Evolutionary conservation across 2,113 vertebrate species (phyloP), one percentile per base, ranked within the genome.

Genomic region (Anas platyrhynchos): DNA sequence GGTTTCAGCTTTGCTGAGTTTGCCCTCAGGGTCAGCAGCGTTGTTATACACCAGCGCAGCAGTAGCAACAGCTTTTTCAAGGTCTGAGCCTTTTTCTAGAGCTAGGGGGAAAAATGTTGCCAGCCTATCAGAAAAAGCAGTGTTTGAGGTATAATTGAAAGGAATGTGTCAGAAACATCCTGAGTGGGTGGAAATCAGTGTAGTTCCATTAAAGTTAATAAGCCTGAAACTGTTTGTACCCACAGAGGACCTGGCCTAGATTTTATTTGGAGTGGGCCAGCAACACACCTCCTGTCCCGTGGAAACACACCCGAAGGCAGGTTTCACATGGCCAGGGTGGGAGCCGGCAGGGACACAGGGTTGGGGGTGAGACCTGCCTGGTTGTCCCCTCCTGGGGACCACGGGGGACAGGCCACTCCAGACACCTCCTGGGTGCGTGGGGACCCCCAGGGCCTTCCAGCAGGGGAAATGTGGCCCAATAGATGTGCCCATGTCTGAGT

Each of bases 51-150:
- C 96, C 88, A 98, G 93, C 82, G 96, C 97, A 2, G 54, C 18
- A 0, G 97, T 98, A 31, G 98, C 97, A 50, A 98, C 96, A 69
- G 98, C 97, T 80, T 97, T 98, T 91, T 98, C 98, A 54, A 98
- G 97, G 44, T 98, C 98, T 46, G 98, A 98, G 80, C 96, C 95
- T 93, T 98, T 98, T 78, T 69, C 63, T 48, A 98, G 94, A 94
- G 94, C 98, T 99, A 25, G 13, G 52, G 13, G 2, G 2, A 27
- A 4, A 32, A 25, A 48, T 34, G 74, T 92, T 67, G 77, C 12
- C 54, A 73, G 21, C 50, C 46, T 52, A 65, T 67, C 4, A 85
- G 66, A 80, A 52, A 72, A 56, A 71, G 23, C 7, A 2, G 16
- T 2, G 72, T 61, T 48, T 44, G 44, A 48, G n/a, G 21, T 63